phyloP scores from a whole-genome alignment of 2,797 vertebrate species.

The Erpetoichthys calabaricus region DNA sequence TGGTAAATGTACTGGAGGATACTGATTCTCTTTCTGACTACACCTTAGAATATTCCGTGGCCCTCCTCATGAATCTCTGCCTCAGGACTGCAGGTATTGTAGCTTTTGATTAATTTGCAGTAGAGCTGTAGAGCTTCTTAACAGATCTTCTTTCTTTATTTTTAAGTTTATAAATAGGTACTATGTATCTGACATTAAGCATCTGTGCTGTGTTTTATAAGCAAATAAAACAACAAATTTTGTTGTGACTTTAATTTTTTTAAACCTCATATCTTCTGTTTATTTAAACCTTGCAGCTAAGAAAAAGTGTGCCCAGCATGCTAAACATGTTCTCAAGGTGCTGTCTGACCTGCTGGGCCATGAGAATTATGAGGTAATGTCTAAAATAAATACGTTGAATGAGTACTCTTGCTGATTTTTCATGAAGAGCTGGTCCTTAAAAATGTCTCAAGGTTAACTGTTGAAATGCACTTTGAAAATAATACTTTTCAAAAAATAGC shows the following conservation, averaged over 20 bases:
- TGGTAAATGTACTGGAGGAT: constrained; percentile 73
- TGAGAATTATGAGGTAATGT: constrained; percentile 77
- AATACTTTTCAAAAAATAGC: too few relatives aligned
- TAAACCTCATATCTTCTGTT: neutral
- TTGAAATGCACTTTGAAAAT: too few relatives aligned
- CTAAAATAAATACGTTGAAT: neutral
- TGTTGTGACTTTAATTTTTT: neutral
- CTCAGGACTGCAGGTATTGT: constrained; percentile 70
- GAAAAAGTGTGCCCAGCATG: constrained; percentile 67
- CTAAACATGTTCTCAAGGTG: constrained; percentile 72
- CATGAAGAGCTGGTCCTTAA: neutral
- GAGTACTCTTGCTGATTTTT: neutral
- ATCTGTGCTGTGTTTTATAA: too few relatives aligned
- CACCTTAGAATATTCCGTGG: constrained; percentile 70
- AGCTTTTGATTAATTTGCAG: constrained; percentile 9
- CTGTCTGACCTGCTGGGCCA: constrained; percentile 85
- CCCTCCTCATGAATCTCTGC: constrained; percentile 90
- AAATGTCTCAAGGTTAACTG: too few relatives aligned
- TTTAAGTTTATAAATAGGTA: too few relatives aligned
- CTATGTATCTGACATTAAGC: too few relatives aligned
- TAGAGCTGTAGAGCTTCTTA: too few relatives aligned
- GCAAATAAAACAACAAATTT: neutral
- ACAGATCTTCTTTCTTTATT: too few relatives aligned
- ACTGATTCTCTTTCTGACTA: constrained; percentile 80
- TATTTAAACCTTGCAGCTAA: constrained; percentile 52